Conservation (phyloP, 2,888 invertebrate species). For the Strigamia maritima region DNA sequence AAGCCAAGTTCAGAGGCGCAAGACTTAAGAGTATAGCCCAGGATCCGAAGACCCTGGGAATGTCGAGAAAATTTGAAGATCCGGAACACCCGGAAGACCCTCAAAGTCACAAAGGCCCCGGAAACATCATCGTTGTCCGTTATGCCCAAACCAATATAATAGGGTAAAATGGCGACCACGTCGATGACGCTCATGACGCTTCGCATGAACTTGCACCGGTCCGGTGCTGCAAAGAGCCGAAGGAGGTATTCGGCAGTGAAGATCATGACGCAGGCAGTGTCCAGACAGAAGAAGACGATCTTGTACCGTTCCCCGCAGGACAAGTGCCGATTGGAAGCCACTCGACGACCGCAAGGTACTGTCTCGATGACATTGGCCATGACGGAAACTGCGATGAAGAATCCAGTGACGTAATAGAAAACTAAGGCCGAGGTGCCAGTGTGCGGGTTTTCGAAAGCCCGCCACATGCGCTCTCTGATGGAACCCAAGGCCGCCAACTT, state of each 20-base stretch:
- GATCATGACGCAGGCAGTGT: constrained; percentile 99
- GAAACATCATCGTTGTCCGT: constrained; percentile 98
- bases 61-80: constrained; percentile 99
- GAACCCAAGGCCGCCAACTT: constrained; percentile 67
- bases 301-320: constrained; percentile 98
- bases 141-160: constrained; percentile 96
- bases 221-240: constrained; percentile 92
- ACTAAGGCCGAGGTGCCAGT: constrained; percentile 98
- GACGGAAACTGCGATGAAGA: constrained; percentile 98
- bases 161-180: constrained; percentile 98
- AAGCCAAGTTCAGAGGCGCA: constrained; percentile 99
- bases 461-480: constrained; percentile 95
- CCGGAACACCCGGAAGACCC: constrained; percentile 98
- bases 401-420: constrained; percentile 99
- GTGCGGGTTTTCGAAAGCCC: constrained; percentile 99
- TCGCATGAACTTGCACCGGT: constrained; percentile 93
- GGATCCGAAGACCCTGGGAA: constrained; percentile 95
- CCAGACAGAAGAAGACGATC: constrained; percentile 97
- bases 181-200: constrained; percentile 99
- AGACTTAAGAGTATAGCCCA: constrained; percentile 98
- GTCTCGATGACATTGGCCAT: constrained; percentile 99
- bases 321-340: constrained; percentile 59
- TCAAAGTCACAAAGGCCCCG: constrained; percentile 96
- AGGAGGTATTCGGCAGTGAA: constrained; percentile 97
- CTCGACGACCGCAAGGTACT: constrained; percentile 84